Evolutionary conservation across 1,140 invertebrate genomes (phyloP).

Genomic region (Metopolophium dirhodum): DNA sequence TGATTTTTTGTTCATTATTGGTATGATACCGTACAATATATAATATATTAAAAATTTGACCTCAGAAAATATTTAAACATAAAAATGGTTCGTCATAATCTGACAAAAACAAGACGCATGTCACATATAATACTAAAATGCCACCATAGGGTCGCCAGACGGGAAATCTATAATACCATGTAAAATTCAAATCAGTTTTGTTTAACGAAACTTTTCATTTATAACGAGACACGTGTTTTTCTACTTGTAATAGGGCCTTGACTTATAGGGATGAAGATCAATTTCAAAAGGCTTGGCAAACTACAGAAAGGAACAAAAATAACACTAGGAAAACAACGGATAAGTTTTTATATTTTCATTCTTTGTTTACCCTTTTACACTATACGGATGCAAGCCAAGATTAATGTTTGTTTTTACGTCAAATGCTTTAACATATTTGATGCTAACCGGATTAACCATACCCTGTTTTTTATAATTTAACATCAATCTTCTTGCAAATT

Average conservation of each 20-base stretch:
- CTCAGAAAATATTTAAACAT: neutral
- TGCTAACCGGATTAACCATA: neutral
- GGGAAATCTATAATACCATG: neutral
- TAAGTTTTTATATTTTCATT: neutral
- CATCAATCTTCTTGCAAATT: neutral
- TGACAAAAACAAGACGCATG: neutral
- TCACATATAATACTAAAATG: neutral
- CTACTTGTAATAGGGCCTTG: neutral
- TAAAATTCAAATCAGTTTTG: slow-evolving; percentile 31
- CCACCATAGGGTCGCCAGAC: neutral
- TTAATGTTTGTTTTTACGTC: slow-evolving; percentile 20
- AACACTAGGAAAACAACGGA: slow-evolving; percentile 29
- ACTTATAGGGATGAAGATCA: slow-evolving; percentile 21
- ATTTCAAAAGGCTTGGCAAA: slow-evolving; percentile 22
- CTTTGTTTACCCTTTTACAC: neutral
- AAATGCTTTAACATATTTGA: neutral
- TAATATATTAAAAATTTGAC: neutral
- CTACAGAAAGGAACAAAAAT: neutral
- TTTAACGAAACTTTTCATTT: slow-evolving; percentile 40
- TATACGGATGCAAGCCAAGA: slow-evolving; percentile 4
- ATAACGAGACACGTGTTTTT: slow-evolving; percentile 29
- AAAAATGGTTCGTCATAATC: neutral
- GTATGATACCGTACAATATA: neutral
- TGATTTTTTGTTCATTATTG: too few species aligned
- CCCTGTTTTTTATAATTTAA: neutral